These are phyloP conservation scores for Acanthochromis polyacanthus DNA, from an alignment of 2,113 vertebrate species.

Conservation along the genomic window DNA sequence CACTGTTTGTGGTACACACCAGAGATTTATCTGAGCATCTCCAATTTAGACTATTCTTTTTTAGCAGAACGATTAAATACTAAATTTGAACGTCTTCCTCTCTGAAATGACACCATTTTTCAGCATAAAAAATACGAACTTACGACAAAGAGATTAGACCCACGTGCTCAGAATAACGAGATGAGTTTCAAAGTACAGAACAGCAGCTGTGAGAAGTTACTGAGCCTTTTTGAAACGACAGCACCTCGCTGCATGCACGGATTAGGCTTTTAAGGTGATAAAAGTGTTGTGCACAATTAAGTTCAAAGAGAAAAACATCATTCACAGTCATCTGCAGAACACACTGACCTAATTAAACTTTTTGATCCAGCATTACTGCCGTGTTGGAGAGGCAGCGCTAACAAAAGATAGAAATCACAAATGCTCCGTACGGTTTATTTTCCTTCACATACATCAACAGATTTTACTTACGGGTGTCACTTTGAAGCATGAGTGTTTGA, in stretches of 20 bases:
- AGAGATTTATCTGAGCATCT: too few relatives aligned
- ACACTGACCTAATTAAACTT: conserved; percentile 35
- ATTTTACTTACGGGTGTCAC: neutral
- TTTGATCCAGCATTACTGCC: conserved; percentile 8
- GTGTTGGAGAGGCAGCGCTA: neutral
- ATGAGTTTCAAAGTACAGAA: too few relatives aligned
- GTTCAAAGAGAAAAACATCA: conserved; percentile 26
- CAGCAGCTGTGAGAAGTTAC: neutral
- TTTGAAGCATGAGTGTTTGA: conserved; percentile 7
- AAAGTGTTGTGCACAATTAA: conserved; percentile 21
- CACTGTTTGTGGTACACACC: too few relatives aligned
- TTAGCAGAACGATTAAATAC: too few relatives aligned
- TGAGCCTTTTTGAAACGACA: neutral
- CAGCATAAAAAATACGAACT: too few relatives aligned
- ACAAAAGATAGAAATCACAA: neutral
- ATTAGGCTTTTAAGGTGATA: conserved; percentile 10
- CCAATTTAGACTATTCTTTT: too few relatives aligned
- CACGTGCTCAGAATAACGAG: too few relatives aligned
- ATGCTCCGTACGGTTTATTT: neutral
- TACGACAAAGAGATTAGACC: too few relatives aligned
- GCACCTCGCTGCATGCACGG: neutral
- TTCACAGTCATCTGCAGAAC: conserved; percentile 16
- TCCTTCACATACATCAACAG: conserved; percentile 5
- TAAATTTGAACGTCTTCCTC: too few relatives aligned
- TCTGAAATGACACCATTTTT: too few relatives aligned